Percentiles rank a stretch among this genome's conserved stretches.
phyloP scores from a whole-genome alignment of 2,113 vertebrate genomes.

The Myiozetetes cayanensis region DNA sequence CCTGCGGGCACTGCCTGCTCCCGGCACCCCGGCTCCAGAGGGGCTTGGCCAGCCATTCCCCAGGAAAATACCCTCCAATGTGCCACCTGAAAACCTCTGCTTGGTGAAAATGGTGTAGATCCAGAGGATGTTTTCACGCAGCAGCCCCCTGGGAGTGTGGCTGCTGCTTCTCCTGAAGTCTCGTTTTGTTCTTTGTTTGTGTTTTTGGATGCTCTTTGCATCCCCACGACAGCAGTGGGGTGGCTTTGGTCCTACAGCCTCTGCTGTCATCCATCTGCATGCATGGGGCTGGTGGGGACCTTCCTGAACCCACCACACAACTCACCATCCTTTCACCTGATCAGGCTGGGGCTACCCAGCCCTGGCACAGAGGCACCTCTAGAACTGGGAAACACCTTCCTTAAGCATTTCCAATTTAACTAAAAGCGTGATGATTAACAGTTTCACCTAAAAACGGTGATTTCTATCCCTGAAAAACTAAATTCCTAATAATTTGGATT shows the following conservation, averaged over 20 bases:
- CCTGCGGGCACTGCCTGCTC: not conserved
- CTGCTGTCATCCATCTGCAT: not conserved
- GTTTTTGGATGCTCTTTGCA: not conserved
- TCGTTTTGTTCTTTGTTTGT: not conserved
- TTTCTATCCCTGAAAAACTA: not conserved
- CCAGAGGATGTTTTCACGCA: not conserved
- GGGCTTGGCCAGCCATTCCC: not conserved
- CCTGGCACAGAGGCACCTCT: rapidly evolving
- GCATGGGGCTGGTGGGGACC: not conserved
- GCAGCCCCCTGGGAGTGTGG: rapidly evolving
- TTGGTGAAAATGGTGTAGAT: not conserved
- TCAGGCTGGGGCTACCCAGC: not conserved
- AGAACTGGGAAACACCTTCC: not conserved
- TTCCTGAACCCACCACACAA: not conserved
- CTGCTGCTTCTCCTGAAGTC: not conserved
- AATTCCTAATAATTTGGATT: not conserved
- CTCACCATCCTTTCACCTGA: not conserved
- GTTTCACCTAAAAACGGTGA: not conserved
- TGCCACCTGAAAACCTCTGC: not conserved
- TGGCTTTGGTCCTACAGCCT: rapidly evolving
- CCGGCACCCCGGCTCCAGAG: rapidly evolving
- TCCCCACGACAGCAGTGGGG: rapidly evolving
- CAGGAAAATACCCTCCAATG: rapidly evolving
- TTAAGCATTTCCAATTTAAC: not conserved
- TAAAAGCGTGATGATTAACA: not conserved